Evolutionary conservation across 2,797 vertebrate genomes (phyloP).

Genomic region (Streptopelia turtur): DNA sequence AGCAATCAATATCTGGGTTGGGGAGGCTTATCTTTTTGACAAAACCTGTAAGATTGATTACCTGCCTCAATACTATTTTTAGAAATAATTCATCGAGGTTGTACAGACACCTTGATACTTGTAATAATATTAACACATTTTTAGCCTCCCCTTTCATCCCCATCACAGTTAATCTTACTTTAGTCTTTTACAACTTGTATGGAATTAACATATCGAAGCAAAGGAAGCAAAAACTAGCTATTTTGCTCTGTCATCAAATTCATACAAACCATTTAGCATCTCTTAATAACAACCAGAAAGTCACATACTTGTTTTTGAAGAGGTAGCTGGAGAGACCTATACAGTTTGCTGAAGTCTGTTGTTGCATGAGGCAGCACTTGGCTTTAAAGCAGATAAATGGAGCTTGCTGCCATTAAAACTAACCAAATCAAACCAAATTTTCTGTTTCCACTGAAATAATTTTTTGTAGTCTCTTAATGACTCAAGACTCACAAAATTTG

Average conservation of each 20-base stretch:
- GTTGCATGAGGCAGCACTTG: neutral
- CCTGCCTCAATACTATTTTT: slow-evolving; percentile 33
- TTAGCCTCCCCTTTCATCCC: neutral
- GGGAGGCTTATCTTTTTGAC: slow-evolving; percentile 40
- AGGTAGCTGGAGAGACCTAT: neutral
- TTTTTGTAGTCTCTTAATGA: neutral
- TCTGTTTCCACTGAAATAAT: neutral
- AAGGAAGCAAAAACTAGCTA: neutral
- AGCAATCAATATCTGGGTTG: slow-evolving; percentile 45
- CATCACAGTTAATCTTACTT: neutral
- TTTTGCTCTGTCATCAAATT: neutral
- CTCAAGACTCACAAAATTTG: neutral
- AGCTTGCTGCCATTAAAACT: neutral
- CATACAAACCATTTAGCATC: neutral
- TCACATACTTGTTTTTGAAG: neutral
- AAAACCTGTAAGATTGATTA: slow-evolving; percentile 60
- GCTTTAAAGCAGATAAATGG: neutral
- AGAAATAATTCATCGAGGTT: slow-evolving; percentile 69
- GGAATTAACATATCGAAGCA: neutral
- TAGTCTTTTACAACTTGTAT: neutral
- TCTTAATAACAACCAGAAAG: neutral
- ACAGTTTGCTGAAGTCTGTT: neutral
- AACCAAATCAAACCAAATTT: neutral
- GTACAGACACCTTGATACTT: slow-evolving; percentile 31
- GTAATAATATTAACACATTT: slow-evolving; percentile 27